Evolutionary conservation across 2,113 vertebrate genomes (phyloP).

Genomic region (Globicephala melas): DNA sequence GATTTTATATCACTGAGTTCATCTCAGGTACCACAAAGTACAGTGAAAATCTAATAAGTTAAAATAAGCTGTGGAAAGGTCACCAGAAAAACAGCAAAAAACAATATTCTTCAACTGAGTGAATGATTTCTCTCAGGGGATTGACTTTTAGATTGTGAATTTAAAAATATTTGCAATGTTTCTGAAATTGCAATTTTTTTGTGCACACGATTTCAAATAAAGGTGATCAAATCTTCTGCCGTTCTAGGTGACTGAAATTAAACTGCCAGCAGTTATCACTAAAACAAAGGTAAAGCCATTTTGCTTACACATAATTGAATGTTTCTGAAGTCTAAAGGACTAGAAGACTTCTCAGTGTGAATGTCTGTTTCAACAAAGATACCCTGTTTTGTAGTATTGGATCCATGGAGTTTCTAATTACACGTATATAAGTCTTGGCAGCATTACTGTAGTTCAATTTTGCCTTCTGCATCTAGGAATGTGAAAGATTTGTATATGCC

Average conservation of each 20-base stretch:
- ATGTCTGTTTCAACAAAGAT: background rate
- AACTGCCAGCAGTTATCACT: background rate
- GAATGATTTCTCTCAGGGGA: background rate
- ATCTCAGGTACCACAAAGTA: conserved; percentile 27
- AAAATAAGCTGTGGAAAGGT: conserved; percentile 48
- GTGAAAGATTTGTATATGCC: background rate
- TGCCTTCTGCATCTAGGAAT: background rate
- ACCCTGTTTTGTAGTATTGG: background rate
- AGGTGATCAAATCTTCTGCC: conserved; percentile 10
- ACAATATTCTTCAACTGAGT: background rate
- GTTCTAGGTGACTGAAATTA: background rate
- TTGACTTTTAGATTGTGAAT: background rate
- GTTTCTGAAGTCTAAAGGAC: background rate
- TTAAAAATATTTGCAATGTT: background rate
- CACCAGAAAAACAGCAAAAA: conserved; percentile 57
- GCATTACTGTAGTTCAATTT: background rate
- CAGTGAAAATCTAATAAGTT: conserved; percentile 11
- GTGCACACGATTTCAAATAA: background rate
- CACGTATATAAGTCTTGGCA: background rate
- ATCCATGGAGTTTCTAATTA: background rate
- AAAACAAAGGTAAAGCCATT: conserved; percentile 15
- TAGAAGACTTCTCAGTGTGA: background rate
- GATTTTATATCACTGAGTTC: background rate
- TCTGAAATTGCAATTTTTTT: background rate
- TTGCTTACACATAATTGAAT: background rate